Conservation (phyloP, 2,113 vertebrate species). For the Apteryx mantelli region DNA sequence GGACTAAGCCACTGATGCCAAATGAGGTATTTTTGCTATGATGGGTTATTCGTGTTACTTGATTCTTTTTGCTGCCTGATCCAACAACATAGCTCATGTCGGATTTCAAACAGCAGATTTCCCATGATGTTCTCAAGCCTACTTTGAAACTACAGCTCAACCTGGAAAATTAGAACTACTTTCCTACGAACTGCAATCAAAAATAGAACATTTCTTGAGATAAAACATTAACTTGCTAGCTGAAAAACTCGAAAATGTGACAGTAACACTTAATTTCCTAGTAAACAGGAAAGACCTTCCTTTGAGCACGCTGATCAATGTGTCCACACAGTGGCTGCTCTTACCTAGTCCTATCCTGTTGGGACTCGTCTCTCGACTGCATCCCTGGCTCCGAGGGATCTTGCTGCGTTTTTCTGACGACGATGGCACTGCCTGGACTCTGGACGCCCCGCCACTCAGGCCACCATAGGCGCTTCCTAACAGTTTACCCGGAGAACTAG, state of each 20-base stretch:
- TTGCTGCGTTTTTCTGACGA: conserved; percentile 90
- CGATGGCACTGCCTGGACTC: conserved; percentile 81
- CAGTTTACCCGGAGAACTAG: conserved; percentile 94
- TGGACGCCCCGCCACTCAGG: conserved; percentile 75
- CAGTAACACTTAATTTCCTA: not conserved
- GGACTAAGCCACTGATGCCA: not conserved
- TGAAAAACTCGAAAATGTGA: not conserved
- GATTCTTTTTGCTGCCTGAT: not conserved
- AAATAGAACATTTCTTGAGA: not conserved
- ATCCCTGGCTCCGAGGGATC: conserved; percentile 96
- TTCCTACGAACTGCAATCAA: not conserved
- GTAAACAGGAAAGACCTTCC: not conserved
- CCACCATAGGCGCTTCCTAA: conserved; percentile 89
- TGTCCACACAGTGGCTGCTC: not conserved
- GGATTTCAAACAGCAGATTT: not conserved
- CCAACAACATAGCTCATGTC: not conserved
- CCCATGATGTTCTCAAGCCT: not conserved
- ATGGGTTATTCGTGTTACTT: not conserved
- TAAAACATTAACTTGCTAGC: not conserved
- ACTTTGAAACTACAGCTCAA: not conserved
- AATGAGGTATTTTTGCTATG: not conserved
- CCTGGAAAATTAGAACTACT: not conserved
- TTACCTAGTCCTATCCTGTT: conserved; percentile 93
- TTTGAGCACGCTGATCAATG: rapidly evolving
- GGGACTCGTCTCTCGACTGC: conserved; percentile 96